phyloP scores from a whole-genome alignment of 2,888 invertebrate genomes.

The Stenolophus ochropezus region DNA sequence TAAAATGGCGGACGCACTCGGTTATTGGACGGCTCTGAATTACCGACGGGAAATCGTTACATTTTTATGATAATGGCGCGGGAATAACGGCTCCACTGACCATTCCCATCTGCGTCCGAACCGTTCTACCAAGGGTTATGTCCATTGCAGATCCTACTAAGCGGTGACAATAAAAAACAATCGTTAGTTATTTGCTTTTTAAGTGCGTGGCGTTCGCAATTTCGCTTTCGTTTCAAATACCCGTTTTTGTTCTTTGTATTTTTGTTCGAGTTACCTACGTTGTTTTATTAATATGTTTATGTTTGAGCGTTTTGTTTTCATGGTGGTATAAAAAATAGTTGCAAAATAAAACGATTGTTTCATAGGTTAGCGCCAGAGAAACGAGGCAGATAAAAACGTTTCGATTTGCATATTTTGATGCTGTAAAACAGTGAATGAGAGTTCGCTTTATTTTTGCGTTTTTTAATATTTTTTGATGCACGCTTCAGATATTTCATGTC shows the following conservation, averaged over 20 bases:
- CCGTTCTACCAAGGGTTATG: constrained; percentile 47
- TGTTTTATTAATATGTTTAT: constrained; percentile 54
- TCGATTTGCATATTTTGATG: constrained; percentile 49
- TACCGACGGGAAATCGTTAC: constrained; percentile 54
- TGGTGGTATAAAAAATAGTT: constrained; percentile 32
- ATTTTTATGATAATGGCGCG: constrained; percentile 61
- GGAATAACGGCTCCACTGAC: constrained; percentile 38
- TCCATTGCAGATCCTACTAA: constrained; percentile 4
- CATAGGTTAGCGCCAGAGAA: constrained; percentile 29
- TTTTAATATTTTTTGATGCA: constrained; percentile 41
- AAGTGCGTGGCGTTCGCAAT: constrained; percentile 19
- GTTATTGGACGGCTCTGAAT: constrained; percentile 44
- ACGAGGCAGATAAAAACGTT: constrained; percentile 32
- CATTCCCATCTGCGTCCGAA: constrained; percentile 22
- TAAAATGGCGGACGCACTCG: constrained; percentile 71
- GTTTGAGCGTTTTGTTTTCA: constrained; percentile 42
- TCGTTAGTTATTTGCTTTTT: constrained; percentile 49
- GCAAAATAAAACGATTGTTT: constrained; percentile 45
- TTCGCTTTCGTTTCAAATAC: constrained; percentile 50
- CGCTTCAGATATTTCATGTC: constrained; percentile 32
- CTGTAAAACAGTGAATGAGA: constrained; percentile 30
- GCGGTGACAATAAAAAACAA: constrained; percentile 46
- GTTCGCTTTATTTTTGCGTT: constrained; percentile 15
- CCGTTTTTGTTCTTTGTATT: constrained; percentile 12
- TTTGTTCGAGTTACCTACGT: constrained; percentile 19